Evolutionary conservation across 92 coral and sea anemone species (phyloP).

Genomic region (Epizoanthus illoricatus): DNA sequence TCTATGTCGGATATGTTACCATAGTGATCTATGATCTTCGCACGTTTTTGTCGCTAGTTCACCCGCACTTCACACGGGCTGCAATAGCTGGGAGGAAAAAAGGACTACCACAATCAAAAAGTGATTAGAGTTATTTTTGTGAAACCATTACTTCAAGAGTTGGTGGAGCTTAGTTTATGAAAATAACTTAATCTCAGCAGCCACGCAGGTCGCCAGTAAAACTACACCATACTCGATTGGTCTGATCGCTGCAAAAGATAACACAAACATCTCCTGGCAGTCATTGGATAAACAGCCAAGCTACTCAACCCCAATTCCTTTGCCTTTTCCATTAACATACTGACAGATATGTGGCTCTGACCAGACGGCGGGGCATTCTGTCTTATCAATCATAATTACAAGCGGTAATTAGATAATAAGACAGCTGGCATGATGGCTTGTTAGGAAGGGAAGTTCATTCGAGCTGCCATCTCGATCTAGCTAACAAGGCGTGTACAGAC

Average conservation of each 20-base stretch:
- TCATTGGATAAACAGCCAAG: constrained; percentile 34
- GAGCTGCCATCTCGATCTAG: constrained; percentile 45
- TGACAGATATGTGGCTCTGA: constrained; percentile 32
- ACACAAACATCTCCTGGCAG: constrained; percentile 23
- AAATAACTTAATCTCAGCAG: constrained; percentile 47
- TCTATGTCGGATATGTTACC: too few species aligned
- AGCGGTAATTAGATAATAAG: constrained; percentile 87
- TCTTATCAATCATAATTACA: constrained; percentile 41
- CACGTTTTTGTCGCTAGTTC: neutral
- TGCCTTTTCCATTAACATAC: constrained; percentile 27
- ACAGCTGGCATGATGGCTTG: constrained; percentile 92
- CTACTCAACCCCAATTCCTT: constrained; percentile 17
- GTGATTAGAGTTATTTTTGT: neutral
- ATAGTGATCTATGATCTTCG: neutral
- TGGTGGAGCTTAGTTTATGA: constrained; percentile 25
- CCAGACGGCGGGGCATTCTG: constrained; percentile 48
- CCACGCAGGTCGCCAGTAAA: constrained; percentile 43
- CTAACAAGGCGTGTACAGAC: constrained; percentile 42
- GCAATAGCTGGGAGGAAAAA: neutral
- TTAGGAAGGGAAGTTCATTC: constrained; percentile 64
- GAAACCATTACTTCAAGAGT: neutral
- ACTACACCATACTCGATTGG: constrained; percentile 35
- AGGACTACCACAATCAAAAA: constrained; percentile 15
- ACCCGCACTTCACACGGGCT: neutral
- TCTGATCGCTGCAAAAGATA: constrained; percentile 25